A percentile compares a stretch with the other conserved stretches of the same genome.
phyloP scores from a whole-genome alignment of 2,113 vertebrate genomes.

The Gnathonemus longibarbis region DNA sequence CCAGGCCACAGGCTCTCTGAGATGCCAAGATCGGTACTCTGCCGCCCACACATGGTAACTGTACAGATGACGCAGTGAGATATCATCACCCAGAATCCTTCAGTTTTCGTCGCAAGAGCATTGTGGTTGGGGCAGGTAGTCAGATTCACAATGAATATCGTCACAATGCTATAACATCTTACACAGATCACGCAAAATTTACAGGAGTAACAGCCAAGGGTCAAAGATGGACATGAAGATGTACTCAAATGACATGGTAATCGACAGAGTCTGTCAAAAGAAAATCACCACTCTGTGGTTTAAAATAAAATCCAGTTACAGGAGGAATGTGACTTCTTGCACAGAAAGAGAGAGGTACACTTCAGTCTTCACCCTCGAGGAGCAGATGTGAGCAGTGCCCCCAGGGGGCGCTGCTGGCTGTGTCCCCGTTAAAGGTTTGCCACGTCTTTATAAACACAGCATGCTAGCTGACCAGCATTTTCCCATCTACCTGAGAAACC shows the following conservation, averaged over 20 bases:
- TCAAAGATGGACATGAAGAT: neutral
- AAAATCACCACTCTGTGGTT: neutral
- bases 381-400: neutral
- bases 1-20: neutral
- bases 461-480: too few species aligned
- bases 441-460: too few species aligned
- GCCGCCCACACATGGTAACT: neutral
- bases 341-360: neutral
- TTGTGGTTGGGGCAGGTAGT: neutral
- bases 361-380: neutral
- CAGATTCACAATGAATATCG: neutral
- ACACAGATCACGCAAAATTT: neutral
- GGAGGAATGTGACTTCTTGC: neutral
- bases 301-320: neutral
- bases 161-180: neutral
- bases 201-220: neutral
- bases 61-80: neutral
- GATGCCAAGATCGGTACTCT: neutral
- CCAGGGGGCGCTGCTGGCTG: neutral
- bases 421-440: neutral
- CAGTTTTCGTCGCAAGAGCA: neutral
- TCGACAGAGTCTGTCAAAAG: neutral
- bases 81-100: conserved; percentile 3
- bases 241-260: neutral
- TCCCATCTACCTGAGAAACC: neutral